Conservation (phyloP, 2,113 vertebrate species). For the Machaerirhynchus nigripectus region DNA sequence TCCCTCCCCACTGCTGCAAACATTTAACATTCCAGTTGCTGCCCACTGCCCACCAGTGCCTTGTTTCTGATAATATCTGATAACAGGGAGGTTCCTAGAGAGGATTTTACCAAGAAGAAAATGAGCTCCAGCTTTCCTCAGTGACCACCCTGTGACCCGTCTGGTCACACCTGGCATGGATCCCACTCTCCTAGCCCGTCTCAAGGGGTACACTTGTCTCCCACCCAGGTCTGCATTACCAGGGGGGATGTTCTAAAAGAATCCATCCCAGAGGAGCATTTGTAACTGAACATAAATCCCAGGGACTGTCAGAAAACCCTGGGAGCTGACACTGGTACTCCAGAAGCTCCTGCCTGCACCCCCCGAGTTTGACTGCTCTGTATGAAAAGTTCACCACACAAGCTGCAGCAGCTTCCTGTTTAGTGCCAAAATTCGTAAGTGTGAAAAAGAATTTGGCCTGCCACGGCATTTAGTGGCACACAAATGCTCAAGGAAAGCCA, state of each 20-base stretch:
- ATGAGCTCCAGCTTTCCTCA: not conserved
- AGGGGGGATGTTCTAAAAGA: not conserved
- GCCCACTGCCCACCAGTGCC: not conserved
- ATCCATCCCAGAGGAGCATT: not conserved
- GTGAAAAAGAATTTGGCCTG: no score
- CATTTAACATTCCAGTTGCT: not conserved
- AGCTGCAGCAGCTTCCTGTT: not conserved
- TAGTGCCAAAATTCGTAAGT: fast-evolving
- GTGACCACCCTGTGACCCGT: no score
- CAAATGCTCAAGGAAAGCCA: not conserved
- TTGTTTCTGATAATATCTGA: not conserved
- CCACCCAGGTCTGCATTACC: not conserved
- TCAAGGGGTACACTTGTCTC: not conserved
- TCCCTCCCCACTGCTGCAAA: not conserved
- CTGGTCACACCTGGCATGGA: not conserved
- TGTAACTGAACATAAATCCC: not conserved
- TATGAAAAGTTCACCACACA: not conserved
- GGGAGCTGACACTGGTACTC: not conserved
- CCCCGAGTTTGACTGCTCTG: fast-evolving
- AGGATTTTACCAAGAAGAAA: not conserved
- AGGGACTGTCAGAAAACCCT: not conserved
- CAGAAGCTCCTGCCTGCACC: not conserved
- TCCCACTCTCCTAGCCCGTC: not conserved
- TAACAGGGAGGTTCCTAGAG: not conserved
- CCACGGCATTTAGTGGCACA: not conserved